Conservation (phyloP, 1,140 invertebrate genomes). For the Fopius arisanus region DNA sequence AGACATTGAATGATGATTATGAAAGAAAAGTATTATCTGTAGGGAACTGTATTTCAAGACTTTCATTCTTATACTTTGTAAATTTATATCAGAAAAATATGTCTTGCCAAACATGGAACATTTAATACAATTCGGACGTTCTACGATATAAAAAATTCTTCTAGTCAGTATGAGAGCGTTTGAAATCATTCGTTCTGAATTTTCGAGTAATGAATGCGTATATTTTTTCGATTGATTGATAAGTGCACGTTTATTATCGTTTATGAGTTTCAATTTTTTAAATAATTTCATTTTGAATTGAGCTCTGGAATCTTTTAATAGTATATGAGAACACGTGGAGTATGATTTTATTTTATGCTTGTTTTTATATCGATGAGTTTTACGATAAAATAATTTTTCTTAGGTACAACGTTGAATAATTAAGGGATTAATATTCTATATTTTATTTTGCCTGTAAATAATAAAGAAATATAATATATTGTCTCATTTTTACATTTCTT, state of each 20-base stretch:
- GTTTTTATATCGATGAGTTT: background rate
- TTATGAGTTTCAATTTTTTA: background rate
- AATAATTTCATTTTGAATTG: background rate
- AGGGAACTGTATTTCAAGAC: slow-evolving; percentile 35
- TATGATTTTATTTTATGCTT: background rate
- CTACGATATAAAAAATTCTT: slow-evolving; percentile 34
- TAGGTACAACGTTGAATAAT: slow-evolving; percentile 8
- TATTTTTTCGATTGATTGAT: background rate
- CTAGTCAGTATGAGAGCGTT: slow-evolving; percentile 47
- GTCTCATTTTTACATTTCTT: background rate
- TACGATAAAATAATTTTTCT: background rate
- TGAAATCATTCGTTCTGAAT: background rate
- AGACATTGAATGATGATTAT: background rate
- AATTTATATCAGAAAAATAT: slow-evolving; percentile 57
- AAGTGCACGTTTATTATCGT: no score
- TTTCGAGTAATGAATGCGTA: background rate
- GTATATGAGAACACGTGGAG: background rate
- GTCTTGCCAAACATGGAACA: slow-evolving; percentile 32
- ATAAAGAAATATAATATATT: slow-evolving; percentile 11
- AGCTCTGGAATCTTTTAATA: background rate
- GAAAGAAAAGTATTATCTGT: background rate
- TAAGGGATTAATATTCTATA: slow-evolving; percentile 1
- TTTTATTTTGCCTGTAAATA: slow-evolving; percentile 10
- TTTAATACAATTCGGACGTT: slow-evolving; percentile 28
- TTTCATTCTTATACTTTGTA: slow-evolving; percentile 52